These are phyloP conservation scores for Bufo bufo DNA, from an alignment of 2,113 vertebrate genomes.

Conservation along the genomic window DNA sequence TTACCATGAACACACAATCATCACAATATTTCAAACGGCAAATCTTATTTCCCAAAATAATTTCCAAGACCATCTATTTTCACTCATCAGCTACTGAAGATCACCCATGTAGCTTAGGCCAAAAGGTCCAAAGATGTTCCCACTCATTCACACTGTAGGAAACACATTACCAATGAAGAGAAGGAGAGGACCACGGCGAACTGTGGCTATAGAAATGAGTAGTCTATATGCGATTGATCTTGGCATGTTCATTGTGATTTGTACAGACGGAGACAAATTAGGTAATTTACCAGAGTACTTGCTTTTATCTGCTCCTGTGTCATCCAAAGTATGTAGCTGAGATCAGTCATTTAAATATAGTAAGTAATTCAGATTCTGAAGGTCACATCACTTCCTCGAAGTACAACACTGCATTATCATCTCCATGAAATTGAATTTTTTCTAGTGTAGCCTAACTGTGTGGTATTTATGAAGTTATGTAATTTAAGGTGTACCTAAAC, in stretches of 20 bases:
- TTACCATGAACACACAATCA: background rate
- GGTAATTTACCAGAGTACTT: slow-evolving; percentile 11
- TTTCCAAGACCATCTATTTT: background rate
- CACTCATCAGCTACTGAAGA: background rate
- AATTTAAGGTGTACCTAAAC: background rate
- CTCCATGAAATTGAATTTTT: background rate
- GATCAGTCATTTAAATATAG: background rate
- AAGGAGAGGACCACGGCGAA: too few relatives aligned
- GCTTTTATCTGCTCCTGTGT: slow-evolving; percentile 10
- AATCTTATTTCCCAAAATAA: background rate
- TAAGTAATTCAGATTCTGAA: background rate
- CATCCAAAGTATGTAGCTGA: background rate
- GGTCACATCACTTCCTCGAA: background rate
- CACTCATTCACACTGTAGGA: background rate
- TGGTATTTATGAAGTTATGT: background rate
- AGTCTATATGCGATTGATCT: background rate
- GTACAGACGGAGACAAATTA: slow-evolving; percentile 4
- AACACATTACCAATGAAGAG: background rate
- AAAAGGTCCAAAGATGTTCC: background rate
- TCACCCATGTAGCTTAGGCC: background rate
- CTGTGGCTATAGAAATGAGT: background rate
- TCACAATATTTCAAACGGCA: background rate
- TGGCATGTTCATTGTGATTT: background rate
- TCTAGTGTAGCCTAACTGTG: background rate
- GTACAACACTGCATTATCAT: background rate